Conservation (phyloP, 2,113 vertebrate species). For the Coryphaenoides rupestris region DNA sequence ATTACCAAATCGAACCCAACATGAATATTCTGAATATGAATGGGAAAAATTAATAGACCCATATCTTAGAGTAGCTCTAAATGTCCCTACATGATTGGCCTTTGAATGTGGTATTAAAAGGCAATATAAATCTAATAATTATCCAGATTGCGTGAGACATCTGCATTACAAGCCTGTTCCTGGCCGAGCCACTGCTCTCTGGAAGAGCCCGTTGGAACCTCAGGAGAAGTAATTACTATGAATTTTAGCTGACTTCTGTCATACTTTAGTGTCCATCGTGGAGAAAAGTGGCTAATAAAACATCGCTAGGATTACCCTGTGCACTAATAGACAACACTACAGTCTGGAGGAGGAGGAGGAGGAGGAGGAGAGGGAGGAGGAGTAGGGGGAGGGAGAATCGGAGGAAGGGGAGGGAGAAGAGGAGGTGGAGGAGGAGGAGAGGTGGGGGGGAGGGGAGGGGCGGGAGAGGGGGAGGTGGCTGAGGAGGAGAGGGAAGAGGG, state of each 20-base stretch:
- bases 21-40: too few relatives aligned
- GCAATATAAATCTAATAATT: background rate
- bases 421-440: too few relatives aligned
- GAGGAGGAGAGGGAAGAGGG: too few relatives aligned
- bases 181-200: background rate
- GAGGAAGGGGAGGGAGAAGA: too few relatives aligned
- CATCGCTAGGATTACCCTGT: slow-evolving; percentile 47
- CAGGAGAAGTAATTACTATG: slow-evolving; percentile 14
- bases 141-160: background rate
- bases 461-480: too few relatives aligned
- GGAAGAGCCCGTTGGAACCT: background rate
- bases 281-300: slow-evolving; percentile 28
- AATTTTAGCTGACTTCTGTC: slow-evolving; percentile 34
- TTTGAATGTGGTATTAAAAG: background rate
- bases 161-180: background rate
- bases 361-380: slow-evolving; percentile 5
- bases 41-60: too few relatives aligned
- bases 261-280: slow-evolving; percentile 18
- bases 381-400: slow-evolving; percentile 23
- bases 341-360: slow-evolving; percentile 17
- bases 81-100: too few relatives aligned
- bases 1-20: too few relatives aligned
- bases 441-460: too few relatives aligned
- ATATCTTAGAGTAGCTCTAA: too few relatives aligned
- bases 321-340: slow-evolving; percentile 61